These are phyloP conservation scores for Xanthorhoe designata DNA, from an alignment of 2,888 invertebrate species.

Conservation along the genomic window DNA sequence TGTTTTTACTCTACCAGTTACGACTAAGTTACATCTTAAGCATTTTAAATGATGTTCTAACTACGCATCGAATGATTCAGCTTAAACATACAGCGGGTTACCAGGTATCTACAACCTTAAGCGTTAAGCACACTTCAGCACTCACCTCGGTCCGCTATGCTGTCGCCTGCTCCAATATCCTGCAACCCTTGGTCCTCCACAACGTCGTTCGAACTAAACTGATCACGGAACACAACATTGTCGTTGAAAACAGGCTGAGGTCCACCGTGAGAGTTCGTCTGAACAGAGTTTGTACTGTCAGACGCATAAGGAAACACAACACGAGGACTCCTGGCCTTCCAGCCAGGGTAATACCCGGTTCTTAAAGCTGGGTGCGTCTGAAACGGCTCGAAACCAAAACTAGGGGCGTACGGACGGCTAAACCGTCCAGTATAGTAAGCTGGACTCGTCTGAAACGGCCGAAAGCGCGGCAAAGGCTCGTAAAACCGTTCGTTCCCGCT, in stretches of 20 bases:
- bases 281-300: constrained; percentile 70
- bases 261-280: constrained; percentile 77
- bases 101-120: constrained; percentile 14
- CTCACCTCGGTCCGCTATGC: constrained; percentile 89
- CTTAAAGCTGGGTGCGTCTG: constrained; percentile 62
- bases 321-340: constrained; percentile 79
- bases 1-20: too few relatives aligned
- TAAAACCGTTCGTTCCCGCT: constrained; percentile 76
- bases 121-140: constrained; percentile 34
- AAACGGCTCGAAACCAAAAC: constrained; percentile 67
- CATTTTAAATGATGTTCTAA: background rate
- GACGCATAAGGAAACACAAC: constrained; percentile 80
- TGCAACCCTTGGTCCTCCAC: constrained; percentile 87
- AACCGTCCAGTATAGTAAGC: constrained; percentile 72
- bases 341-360: constrained; percentile 71
- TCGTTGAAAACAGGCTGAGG: constrained; percentile 58
- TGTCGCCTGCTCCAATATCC: constrained; percentile 84
- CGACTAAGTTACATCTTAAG: too few relatives aligned
- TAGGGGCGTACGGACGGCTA: constrained; percentile 72
- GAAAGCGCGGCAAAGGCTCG: constrained; percentile 64
- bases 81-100: background rate
- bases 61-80: background rate
- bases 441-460: constrained; percentile 60
- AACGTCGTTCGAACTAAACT: constrained; percentile 86
- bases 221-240: constrained; percentile 85